Percentiles rank a stretch among this genome's conserved stretches.
phyloP scores from a whole-genome alignment of 2,113 vertebrate species.

The Uropsilus gracilis region DNA sequence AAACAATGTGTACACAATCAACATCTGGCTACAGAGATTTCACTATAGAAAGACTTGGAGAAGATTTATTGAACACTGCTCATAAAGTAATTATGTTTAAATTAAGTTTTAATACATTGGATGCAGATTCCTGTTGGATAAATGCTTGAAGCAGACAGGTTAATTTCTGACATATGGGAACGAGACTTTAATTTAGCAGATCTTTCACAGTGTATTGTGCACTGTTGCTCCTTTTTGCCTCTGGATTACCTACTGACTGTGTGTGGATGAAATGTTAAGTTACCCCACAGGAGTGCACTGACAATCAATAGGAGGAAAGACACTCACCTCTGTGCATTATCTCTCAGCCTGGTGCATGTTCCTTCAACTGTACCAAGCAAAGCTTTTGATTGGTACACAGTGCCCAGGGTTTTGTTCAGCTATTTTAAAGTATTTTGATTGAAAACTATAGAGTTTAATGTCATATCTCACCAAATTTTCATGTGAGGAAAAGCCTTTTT shows the following conservation, averaged over 20 bases:
- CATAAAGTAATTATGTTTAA: conserved; percentile 72
- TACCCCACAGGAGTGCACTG: not conserved
- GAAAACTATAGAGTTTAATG: not conserved
- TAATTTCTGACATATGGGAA: conserved; percentile 71
- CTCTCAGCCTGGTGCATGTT: not conserved
- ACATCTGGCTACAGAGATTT: conserved; percentile 92
- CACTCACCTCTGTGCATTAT: not conserved
- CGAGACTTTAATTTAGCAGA: conserved; percentile 59
- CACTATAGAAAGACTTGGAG: conserved; percentile 85
- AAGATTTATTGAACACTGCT: conserved; percentile 84
- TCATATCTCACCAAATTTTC: not conserved
- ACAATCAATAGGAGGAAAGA: conserved; percentile 20
- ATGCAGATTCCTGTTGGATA: conserved; percentile 67
- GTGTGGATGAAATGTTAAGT: conserved; percentile 59
- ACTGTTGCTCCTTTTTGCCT: not conserved
- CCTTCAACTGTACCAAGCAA: not conserved
- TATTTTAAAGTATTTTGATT: conserved; percentile 12
- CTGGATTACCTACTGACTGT: conserved; percentile 43
- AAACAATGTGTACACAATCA: conserved; percentile 95
- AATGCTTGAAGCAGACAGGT: conserved; percentile 56
- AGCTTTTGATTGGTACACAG: not conserved
- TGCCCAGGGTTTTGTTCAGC: not conserved
- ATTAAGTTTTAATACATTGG: conserved; percentile 67
- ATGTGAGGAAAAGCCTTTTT: not conserved
- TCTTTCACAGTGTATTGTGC: not conserved